Evolutionary conservation across 2,888 invertebrate genomes (phyloP), one percentile per base, ranked within the genome.

Genomic region (Caprella mutica): DNA sequence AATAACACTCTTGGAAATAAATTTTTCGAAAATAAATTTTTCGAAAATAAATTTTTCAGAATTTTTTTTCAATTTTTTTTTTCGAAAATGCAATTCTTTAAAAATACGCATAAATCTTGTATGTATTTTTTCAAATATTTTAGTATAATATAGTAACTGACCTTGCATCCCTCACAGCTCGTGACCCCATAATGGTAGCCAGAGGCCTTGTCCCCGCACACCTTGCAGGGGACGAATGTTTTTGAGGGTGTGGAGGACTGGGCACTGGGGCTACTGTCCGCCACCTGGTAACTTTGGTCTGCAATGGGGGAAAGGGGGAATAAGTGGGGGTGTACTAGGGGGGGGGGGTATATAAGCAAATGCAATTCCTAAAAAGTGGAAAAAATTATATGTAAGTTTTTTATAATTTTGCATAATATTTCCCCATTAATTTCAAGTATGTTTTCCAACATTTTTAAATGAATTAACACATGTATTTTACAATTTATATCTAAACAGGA

Each of bases 121-220:
- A n/a, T n/a, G n/a, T n/a, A n/a, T n/a, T n/a, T n/a, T n/a, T n/a
- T 33, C 35, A 17, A 21, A 21, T 21, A 17, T 17, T 43, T 14
- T 43, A 43, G n/a, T 21, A 17, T n/a, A 17, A 3, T 4, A 43
- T 43, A 17, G 5, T 23, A 19, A 27, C 48, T 17, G 77, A 93
- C 93, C 85, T 94, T 96, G 77, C 94, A 96, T 67, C 96, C 94
- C 76, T 96, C 94, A 76, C 94, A 96, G 66, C 92, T 92, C 65
- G 93, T 94, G 68, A 96, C 94, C 54, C 96, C 94, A 81, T 96
- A 96, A 76, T 96, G 94, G 75, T 94, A 96, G 51, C 91, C 91
- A 26, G 88, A 89, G 30, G 91, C 88, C 71, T 90, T 88, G 75
- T 96, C 96, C 43, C 94, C 94, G 76, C 96, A 96, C 68, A 96